These are phyloP conservation scores for Pachypanchax playfairii DNA, from an alignment of 2,113 vertebrate species.

Conservation along the genomic window DNA sequence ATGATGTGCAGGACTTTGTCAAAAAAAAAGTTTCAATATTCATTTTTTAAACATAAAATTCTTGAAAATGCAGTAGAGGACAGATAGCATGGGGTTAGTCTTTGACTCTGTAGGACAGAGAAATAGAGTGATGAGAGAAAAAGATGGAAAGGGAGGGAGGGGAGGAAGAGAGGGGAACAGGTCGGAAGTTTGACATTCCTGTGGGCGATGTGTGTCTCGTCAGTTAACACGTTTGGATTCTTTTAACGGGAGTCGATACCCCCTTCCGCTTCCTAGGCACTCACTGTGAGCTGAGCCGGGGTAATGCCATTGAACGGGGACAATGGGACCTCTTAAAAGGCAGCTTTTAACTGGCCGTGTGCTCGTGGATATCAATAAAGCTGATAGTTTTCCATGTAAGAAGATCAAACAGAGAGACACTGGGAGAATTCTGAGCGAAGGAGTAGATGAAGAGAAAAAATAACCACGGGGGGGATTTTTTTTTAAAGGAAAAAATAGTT, in stretches of 20 bases:
- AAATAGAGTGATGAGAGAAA: conserved; percentile 54
- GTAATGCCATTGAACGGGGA: conserved; percentile 75
- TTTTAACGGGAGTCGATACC: conserved; percentile 81
- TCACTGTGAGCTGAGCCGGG: conserved; percentile 71
- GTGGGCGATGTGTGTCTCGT: conserved; percentile 78
- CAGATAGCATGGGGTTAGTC: conserved; percentile 42
- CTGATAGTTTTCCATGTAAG: conserved; percentile 71
- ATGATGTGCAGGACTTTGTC: conserved; percentile 1
- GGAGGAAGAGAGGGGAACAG: conserved; percentile 33
- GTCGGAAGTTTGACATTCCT: conserved; percentile 80
- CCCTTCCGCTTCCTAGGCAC: conserved; percentile 78
- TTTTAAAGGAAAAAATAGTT: conserved; percentile 56
- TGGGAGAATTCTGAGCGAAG: conserved; percentile 50
- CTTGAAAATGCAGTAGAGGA: conserved; percentile 36
- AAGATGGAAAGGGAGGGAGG: conserved; percentile 53
- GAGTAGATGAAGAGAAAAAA: conserved; percentile 64
- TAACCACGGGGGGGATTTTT: conserved; percentile 60
- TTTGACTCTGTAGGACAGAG: conserved; percentile 57
- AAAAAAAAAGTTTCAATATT: conserved; percentile 14
- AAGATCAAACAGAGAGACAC: conserved; percentile 69
- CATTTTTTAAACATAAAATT: conserved; percentile 17
- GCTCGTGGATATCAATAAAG: conserved; percentile 71
- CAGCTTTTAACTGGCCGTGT: conserved; percentile 72
- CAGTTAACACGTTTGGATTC: conserved; percentile 74
- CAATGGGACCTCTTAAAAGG: conserved; percentile 76